phyloP scores from a whole-genome alignment of 2,888 invertebrate genomes.

The Poecilobothrus nobilitatus region DNA sequence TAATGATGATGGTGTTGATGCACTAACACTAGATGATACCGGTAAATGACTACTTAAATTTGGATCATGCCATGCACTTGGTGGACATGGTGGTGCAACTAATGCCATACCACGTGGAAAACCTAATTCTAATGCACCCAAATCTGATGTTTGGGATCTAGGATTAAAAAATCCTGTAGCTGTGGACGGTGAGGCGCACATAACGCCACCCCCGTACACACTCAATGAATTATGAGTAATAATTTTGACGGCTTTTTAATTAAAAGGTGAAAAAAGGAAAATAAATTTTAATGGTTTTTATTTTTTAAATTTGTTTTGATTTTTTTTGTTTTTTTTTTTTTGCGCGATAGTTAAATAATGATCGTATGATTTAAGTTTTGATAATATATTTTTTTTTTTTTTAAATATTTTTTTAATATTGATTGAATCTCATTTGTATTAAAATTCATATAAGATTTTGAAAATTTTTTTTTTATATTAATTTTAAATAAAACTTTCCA shows the following conservation, averaged over 20 bases:
- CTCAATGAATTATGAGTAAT: conserved; percentile 46
- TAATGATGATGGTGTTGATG: conserved; percentile 41
- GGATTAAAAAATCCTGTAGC: conserved; percentile 45
- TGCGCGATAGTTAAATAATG: not conserved
- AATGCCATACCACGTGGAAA: conserved; percentile 50
- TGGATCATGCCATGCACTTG: conserved; percentile 52
- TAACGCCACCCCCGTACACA: conserved; percentile 46
- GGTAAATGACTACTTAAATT: conserved; percentile 43
- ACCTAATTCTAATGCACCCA: conserved; percentile 44
- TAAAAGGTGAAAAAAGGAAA: conserved; percentile 18
- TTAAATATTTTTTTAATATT: too few relatives aligned
- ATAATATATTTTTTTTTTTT: not conserved
- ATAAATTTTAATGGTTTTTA: conserved; percentile 17
- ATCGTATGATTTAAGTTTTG: not conserved
- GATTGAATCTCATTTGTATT: too few relatives aligned
- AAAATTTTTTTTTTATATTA: too few relatives aligned
- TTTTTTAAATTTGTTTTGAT: too few relatives aligned
- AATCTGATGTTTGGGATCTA: conserved; percentile 41
- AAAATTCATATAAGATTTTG: too few relatives aligned
- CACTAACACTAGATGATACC: conserved; percentile 43
- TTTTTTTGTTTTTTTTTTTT: conserved; percentile 9
- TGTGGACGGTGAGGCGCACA: conserved; percentile 46
- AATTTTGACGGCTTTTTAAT: conserved; percentile 44
- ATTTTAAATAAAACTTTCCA: too few relatives aligned
- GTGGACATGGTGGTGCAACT: conserved; percentile 49